phyloP scores from a whole-genome alignment of 2,797 vertebrate genomes.

The Chrosomus eos region DNA sequence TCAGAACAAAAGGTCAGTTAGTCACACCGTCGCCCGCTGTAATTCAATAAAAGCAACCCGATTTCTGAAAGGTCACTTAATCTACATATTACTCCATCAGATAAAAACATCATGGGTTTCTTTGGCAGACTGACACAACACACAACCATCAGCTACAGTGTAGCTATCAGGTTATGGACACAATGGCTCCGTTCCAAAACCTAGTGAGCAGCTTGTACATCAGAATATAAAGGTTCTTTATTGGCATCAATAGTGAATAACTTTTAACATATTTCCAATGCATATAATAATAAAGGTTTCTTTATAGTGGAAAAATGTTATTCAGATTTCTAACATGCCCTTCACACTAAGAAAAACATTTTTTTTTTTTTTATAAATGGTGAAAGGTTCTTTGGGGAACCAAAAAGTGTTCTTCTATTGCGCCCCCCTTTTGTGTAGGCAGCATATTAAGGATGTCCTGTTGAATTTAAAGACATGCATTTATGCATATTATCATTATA shows the following conservation, averaged over 20 bases:
- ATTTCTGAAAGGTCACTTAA: slow-evolving; percentile 68
- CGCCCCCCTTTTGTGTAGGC: background rate
- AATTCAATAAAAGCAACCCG: slow-evolving; percentile 68
- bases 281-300: background rate
- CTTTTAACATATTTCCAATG: slow-evolving; percentile 13
- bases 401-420: background rate
- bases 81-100: slow-evolving; percentile 65
- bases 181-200: slow-evolving; percentile 1
- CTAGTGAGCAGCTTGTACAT: background rate
- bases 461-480: background rate
- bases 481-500: background rate
- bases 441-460: background rate
- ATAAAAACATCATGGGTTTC: slow-evolving; percentile 49
- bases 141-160: background rate
- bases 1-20: slow-evolving; percentile 55
- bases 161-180: background rate
- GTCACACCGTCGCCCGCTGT: slow-evolving; percentile 57
- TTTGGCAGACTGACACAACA: slow-evolving; percentile 26
- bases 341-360: background rate
- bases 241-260: background rate
- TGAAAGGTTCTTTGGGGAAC: background rate
- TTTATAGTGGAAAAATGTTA: background rate
- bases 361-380: background rate
- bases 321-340: background rate
- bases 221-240: background rate